These are phyloP conservation scores for Odontesthes bonariensis DNA, from an alignment of 2,113 vertebrate species.

Conservation along the genomic window DNA sequence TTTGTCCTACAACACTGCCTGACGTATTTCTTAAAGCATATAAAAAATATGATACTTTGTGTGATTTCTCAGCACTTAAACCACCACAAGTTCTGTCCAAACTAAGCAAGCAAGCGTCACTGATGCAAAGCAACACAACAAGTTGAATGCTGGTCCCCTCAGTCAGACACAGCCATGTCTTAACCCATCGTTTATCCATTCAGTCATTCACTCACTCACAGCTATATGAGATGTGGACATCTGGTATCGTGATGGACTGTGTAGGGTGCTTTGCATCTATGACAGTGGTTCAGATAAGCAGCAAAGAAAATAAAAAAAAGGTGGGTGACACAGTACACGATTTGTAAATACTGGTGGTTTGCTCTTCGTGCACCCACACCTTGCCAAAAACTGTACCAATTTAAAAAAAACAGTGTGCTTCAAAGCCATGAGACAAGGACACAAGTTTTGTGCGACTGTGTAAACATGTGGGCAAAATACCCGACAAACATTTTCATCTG, in stretches of 20 bases:
- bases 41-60: not conserved
- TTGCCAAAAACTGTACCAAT: conserved; percentile 41
- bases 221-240: not conserved
- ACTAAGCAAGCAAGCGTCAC: not conserved
- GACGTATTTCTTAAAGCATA: not conserved
- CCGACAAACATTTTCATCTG: conserved; percentile 16
- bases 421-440: conserved; percentile 33
- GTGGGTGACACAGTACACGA: conserved; percentile 43
- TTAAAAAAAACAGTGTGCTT: conserved; percentile 37
- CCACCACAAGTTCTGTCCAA: conserved; percentile 19
- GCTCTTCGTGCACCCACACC: conserved; percentile 51
- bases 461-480: conserved; percentile 29
- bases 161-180: not conserved
- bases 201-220: conserved; percentile 14
- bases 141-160: conserved; percentile 4
- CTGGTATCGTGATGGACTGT: not conserved
- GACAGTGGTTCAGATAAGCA: conserved; percentile 33
- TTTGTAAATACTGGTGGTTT: conserved; percentile 53
- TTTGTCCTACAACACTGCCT: conserved; percentile 25
- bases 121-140: conserved; percentile 16
- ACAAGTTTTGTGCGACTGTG: conserved; percentile 30
- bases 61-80: conserved; percentile 29
- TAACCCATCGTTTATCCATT: conserved; percentile 3
- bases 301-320: conserved; percentile 21
- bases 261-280: conserved; percentile 33